Conservation (phyloP, 2,888 invertebrate species). For the Heliconius charithonia region DNA sequence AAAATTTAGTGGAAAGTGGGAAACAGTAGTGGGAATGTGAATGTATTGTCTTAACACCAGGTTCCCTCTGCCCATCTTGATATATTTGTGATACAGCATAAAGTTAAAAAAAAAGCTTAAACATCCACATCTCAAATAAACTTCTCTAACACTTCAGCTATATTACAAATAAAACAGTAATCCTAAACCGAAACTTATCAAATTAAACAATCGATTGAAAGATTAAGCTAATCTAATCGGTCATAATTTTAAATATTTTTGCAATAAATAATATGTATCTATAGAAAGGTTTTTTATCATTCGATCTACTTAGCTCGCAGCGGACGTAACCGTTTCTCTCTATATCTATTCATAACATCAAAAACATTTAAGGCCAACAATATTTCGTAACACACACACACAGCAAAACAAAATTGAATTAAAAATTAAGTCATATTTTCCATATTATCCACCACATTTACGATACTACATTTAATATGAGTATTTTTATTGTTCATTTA, state of each 20-base stretch:
- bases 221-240: slow-evolving; percentile 34
- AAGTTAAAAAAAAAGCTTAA: neutral
- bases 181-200: neutral
- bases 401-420: slow-evolving; percentile 20
- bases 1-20: no score
- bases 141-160: neutral
- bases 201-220: neutral
- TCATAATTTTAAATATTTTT: slow-evolving; percentile 46
- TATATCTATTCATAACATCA: slow-evolving; percentile 51
- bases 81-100: no score
- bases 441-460: slow-evolving; percentile 34
- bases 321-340: slow-evolving; percentile 52
- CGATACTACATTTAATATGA: slow-evolving; percentile 15
- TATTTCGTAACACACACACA: slow-evolving; percentile 20
- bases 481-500: slow-evolving; percentile 24
- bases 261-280: slow-evolving; percentile 47
- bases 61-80: no score
- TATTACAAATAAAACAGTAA: neutral
- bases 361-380: slow-evolving; percentile 50
- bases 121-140: neutral
- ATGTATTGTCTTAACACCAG: no score
- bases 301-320: slow-evolving; percentile 50
- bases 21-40: no score
- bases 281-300: slow-evolving; percentile 50
- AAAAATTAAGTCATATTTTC: slow-evolving; percentile 39